These are phyloP conservation scores for Colletes gigas DNA, from an alignment of 1,140 invertebrate species.

Conservation along the genomic window DNA sequence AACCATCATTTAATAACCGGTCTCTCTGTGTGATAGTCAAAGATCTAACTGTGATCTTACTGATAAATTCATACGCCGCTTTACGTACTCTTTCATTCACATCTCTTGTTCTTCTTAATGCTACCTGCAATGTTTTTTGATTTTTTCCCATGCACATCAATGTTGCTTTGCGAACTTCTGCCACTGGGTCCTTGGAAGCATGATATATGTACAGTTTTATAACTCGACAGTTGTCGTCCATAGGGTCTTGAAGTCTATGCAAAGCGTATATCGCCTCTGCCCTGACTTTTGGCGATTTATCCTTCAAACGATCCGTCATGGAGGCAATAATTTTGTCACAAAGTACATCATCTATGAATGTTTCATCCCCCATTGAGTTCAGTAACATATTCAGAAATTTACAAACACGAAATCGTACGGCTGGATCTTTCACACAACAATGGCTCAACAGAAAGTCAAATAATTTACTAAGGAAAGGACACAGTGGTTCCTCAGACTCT, in stretches of 20 bases:
- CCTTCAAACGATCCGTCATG: conserved; percentile 87
- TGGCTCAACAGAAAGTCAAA: conserved; percentile 69
- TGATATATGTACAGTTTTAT: conserved; percentile 90
- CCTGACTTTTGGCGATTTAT: conserved; percentile 87
- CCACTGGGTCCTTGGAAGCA: conserved; percentile 87
- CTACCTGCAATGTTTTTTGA: conserved; percentile 76
- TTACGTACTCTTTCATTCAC: conserved; percentile 88
- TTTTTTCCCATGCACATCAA: conserved; percentile 76
- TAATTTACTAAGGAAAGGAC: conserved; percentile 67
- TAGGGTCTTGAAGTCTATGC: conserved; percentile 89
- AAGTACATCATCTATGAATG: conserved; percentile 88
- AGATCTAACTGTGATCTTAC: conserved; percentile 85
- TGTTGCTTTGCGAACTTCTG: conserved; percentile 81
- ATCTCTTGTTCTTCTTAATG: conserved; percentile 88
- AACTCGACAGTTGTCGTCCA: conserved; percentile 88
- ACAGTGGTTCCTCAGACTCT: conserved; percentile 62
- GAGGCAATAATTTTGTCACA: conserved; percentile 87
- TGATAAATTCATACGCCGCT: conserved; percentile 87
- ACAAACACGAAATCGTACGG: conserved; percentile 87
- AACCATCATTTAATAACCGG: conserved; percentile 84
- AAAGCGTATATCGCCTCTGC: conserved; percentile 90
- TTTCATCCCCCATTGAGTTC: conserved; percentile 87
- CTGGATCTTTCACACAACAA: conserved; percentile 83
- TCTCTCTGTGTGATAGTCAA: conserved; percentile 87
- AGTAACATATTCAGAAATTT: conserved; percentile 89